phyloP scores from a whole-genome alignment of 2,113 vertebrate genomes.

The Xiphophorus hellerii region DNA sequence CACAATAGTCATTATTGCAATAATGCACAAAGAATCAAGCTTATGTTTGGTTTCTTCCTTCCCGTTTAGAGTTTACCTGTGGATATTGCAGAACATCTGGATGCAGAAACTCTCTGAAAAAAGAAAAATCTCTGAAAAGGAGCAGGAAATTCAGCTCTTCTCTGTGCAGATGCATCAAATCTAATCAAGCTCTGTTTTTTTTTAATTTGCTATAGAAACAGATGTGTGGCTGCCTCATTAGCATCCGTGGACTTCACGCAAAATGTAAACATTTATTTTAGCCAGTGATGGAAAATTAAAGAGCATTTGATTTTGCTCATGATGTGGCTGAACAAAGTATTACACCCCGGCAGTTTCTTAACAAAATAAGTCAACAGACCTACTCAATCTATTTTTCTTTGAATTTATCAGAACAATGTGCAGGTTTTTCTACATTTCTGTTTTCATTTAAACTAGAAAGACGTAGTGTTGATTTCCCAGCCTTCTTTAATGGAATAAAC shows the following conservation, averaged over 20 bases:
- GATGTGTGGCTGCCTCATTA: background rate
- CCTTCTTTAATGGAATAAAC: background rate
- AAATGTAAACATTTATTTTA: background rate
- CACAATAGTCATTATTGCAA: conserved; percentile 48
- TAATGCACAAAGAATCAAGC: conserved; percentile 42
- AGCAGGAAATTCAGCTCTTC: background rate
- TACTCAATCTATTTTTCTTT: background rate
- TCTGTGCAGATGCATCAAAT: background rate
- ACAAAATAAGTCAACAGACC: background rate
- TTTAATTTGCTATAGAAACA: background rate
- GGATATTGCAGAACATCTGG: conserved; percentile 22
- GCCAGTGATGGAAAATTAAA: background rate
- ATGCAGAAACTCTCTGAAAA: background rate
- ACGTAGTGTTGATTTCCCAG: background rate
- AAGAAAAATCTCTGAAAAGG: background rate
- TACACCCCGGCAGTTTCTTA: background rate
- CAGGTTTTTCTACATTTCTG: background rate
- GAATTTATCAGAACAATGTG: background rate
- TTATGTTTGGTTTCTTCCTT: background rate
- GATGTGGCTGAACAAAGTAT: background rate
- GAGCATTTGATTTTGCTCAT: background rate
- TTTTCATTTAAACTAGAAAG: background rate
- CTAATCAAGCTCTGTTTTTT: background rate
- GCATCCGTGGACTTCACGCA: background rate
- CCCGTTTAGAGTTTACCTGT: conserved; percentile 34